Conservation (phyloP, 2,888 invertebrate species). For the Druceiella hillmani region DNA sequence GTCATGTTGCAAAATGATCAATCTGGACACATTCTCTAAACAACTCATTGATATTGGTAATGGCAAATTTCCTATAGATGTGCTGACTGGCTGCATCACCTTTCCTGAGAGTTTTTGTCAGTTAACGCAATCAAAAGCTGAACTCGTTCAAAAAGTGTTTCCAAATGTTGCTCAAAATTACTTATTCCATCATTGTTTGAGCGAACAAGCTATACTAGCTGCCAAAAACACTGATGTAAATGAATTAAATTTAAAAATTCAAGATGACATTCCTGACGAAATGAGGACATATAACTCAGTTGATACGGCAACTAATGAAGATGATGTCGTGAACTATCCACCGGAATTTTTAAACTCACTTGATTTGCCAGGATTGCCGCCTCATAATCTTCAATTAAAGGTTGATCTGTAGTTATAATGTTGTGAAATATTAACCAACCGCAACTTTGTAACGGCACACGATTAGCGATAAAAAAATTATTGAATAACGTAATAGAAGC, state of each 20-base stretch:
- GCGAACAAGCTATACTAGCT: constrained; percentile 24
- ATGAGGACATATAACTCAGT: constrained; percentile 27
- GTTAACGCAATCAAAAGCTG: constrained; percentile 23
- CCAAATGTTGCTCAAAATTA: constrained; percentile 27
- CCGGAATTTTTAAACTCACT: constrained; percentile 28
- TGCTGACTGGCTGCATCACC: constrained; percentile 19
- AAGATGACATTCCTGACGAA: constrained; percentile 24
- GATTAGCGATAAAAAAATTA: constrained; percentile 17
- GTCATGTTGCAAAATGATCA: constrained; percentile 21
- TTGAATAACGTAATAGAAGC: too few species aligned
- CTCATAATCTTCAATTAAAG: constrained; percentile 27
- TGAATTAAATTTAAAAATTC: constrained; percentile 25
- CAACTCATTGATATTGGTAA: constrained; percentile 23
- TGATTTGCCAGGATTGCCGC: constrained; percentile 27
- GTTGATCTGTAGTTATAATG: constrained; percentile 23
- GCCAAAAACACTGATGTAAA: constrained; percentile 15
- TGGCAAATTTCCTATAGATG: constrained; percentile 22
- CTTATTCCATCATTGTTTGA: constrained; percentile 23
- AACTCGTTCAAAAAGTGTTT: constrained; percentile 28
- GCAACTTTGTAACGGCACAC: constrained; percentile 23
- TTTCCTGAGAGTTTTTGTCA: constrained; percentile 20
- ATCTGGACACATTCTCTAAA: constrained; percentile 20
- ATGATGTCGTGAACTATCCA: constrained; percentile 29
- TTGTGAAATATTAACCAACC: constrained; percentile 25
- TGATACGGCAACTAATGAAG: constrained; percentile 24